Evolutionary conservation across 2,113 vertebrate genomes (phyloP).

Genomic region (Camelus bactrianus): DNA sequence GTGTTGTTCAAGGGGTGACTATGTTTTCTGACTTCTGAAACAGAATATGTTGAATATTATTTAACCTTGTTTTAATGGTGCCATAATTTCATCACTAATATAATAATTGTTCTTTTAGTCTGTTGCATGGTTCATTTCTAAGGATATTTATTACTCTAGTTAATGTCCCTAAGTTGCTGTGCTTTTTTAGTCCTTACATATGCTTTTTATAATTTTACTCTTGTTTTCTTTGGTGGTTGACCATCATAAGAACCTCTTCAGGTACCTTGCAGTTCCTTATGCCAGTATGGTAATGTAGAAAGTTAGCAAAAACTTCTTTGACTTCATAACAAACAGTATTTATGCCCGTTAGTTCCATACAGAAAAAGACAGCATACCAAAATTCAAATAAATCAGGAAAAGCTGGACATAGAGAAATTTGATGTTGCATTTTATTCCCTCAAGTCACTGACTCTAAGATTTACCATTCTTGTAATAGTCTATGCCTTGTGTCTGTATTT

Average conservation of each 20-base stretch:
- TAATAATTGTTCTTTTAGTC: background rate
- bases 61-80: slow-evolving; percentile 17
- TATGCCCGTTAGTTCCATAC: background rate
- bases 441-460: background rate
- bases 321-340: slow-evolving; percentile 33
- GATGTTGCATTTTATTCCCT: background rate
- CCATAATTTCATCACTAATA: background rate
- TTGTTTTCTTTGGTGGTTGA: background rate
- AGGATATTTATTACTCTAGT: slow-evolving; percentile 18
- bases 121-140: slow-evolving; percentile 43
- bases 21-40: slow-evolving; percentile 54
- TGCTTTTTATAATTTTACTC: slow-evolving; percentile 54
- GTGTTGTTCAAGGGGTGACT: background rate
- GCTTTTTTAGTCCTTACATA: background rate
- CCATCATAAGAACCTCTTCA: background rate
- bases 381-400: slow-evolving; percentile 39
- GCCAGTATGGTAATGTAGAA: background rate
- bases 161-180: background rate
- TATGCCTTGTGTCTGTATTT: background rate
- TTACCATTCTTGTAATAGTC: background rate
- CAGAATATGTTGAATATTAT: slow-evolving; percentile 20
- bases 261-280: background rate
- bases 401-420: background rate
- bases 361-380: slow-evolving; percentile 3
- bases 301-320: slow-evolving; percentile 1